A percentile compares a stretch with the other conserved stretches of the same genome.
Conservation (phyloP, 2,797 vertebrate genomes). For the Poeciliopsis paucimaculata region DNA sequence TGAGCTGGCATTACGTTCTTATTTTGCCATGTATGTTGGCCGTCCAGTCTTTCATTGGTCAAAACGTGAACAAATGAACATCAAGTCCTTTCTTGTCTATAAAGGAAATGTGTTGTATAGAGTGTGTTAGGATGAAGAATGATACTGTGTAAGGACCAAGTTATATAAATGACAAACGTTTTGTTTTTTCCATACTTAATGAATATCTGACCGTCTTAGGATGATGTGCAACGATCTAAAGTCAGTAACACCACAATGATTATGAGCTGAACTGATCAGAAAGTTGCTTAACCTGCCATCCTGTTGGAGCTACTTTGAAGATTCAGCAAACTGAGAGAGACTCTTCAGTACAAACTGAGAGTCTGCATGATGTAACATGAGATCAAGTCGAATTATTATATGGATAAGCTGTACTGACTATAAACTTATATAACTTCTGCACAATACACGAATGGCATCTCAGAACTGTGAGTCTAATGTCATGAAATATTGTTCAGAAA, state of each 20-base stretch:
- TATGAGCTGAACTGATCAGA: background rate
- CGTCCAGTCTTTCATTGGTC: background rate
- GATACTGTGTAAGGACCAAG: background rate
- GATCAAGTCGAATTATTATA: background rate
- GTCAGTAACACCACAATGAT: background rate
- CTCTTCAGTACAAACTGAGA: background rate
- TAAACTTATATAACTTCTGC: background rate
- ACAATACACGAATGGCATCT: background rate
- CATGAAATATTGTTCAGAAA: background rate
- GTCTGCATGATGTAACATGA: slow-evolving; percentile 1
- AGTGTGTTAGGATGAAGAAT: background rate
- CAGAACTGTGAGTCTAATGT: background rate
- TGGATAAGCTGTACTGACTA: background rate
- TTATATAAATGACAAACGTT: background rate
- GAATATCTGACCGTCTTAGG: background rate
- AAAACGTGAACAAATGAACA: background rate
- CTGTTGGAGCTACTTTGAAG: background rate
- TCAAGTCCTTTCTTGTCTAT: background rate
- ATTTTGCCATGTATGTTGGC: background rate
- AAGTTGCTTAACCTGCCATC: background rate
- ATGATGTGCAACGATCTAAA: background rate
- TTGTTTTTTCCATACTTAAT: background rate
- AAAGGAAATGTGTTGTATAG: background rate
- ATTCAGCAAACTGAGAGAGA: background rate
- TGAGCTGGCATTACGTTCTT: background rate